A percentile compares a stretch with the other conserved stretches of the same genome.
Conservation (phyloP, 2,797 vertebrate species). For the Macrochelys suwanniensis region DNA sequence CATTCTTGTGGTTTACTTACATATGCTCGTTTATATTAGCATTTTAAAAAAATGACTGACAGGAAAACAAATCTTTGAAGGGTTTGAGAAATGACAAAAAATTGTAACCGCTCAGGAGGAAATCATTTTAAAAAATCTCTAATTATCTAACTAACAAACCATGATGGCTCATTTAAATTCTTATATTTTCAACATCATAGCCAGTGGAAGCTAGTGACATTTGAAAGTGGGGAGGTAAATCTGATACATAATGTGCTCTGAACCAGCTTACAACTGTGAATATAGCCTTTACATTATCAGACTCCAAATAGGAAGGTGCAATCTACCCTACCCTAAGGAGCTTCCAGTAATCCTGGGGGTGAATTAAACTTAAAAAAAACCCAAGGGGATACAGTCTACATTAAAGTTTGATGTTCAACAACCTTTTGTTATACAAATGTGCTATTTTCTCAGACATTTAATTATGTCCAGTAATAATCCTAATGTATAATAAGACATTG, state of each 20-base stretch:
- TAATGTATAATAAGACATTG: neutral
- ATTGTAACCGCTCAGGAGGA: neutral
- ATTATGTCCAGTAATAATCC: neutral
- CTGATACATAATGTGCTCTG: neutral
- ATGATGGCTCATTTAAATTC: neutral
- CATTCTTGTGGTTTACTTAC: neutral
- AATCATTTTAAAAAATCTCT: neutral
- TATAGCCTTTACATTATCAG: neutral
- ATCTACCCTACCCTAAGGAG: neutral
- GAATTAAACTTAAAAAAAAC: neutral
- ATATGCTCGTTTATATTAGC: neutral
- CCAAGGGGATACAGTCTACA: neutral
- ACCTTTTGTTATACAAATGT: neutral
- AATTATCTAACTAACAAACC: neutral
- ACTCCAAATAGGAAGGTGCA: neutral
- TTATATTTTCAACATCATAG: neutral
- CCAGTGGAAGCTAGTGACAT: neutral
- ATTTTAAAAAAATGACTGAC: neutral
- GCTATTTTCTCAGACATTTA: conserved; percentile 6
- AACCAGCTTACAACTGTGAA: neutral
- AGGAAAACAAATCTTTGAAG: neutral
- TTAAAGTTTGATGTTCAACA: neutral
- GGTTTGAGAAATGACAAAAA: neutral
- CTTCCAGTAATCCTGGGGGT: neutral
- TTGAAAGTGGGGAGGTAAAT: neutral